Percentiles rank a stretch among this genome's conserved stretches.
phyloP scores from a whole-genome alignment of 2,113 vertebrate genomes.

The Camelus bactrianus region DNA sequence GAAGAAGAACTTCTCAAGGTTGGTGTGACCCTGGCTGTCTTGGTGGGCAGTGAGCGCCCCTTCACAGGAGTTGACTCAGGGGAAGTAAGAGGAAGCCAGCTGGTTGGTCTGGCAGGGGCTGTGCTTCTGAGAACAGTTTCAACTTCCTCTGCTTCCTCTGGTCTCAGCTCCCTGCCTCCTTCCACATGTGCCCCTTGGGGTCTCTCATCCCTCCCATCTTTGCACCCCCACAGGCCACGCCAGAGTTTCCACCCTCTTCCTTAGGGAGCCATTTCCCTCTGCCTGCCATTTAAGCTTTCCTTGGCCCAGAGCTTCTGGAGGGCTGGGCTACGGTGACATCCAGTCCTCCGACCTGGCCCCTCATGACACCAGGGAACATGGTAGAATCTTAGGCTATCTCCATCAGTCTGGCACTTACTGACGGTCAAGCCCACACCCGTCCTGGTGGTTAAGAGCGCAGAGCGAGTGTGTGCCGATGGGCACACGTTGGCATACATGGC shows the following conservation, averaged over 20 bases:
- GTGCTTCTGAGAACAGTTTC: background rate
- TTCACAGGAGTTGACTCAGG: background rate
- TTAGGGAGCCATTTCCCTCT: background rate
- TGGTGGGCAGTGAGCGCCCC: rapidly evolving
- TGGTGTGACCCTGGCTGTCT: background rate
- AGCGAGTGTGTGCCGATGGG: background rate
- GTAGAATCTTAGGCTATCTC: background rate
- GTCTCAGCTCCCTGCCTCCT: background rate
- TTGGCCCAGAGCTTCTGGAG: background rate
- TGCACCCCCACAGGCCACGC: background rate
- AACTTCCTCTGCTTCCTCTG: background rate
- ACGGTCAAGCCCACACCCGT: background rate
- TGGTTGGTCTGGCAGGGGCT: background rate
- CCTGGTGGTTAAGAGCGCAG: background rate
- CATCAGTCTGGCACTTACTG: background rate
- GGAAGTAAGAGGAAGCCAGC: background rate
- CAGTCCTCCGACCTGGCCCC: background rate
- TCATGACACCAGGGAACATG: background rate
- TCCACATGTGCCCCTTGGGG: background rate
- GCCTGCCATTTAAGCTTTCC: background rate
- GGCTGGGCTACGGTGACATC: background rate
- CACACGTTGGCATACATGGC: background rate
- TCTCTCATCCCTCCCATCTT: background rate
- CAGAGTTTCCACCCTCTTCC: background rate
- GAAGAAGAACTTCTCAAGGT: background rate